Conservation (phyloP, 2,113 vertebrate genomes). For the Piprites chloris region DNA sequence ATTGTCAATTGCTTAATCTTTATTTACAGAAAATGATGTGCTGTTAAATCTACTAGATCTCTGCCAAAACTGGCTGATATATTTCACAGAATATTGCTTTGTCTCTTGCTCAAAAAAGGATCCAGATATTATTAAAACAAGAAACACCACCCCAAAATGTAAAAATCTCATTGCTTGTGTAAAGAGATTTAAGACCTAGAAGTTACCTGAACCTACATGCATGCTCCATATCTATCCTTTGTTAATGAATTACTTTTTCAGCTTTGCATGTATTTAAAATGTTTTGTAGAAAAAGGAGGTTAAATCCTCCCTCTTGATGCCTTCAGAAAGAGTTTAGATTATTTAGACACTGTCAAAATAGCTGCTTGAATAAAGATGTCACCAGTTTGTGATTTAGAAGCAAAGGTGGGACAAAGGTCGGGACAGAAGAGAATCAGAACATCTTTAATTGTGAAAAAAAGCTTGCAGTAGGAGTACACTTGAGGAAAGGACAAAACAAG, state of each 20-base stretch:
- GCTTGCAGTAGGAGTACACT: rapidly evolving
- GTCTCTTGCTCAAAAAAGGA: not conserved
- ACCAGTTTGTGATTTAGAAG: not conserved
- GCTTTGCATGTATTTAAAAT: not conserved
- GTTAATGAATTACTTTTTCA: not conserved
- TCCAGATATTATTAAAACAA: not conserved
- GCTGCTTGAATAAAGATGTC: not conserved
- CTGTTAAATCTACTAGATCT: not conserved
- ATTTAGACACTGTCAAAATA: not conserved
- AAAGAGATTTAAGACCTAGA: not conserved
- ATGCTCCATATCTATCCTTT: not conserved
- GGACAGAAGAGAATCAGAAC: not conserved
- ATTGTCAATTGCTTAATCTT: not conserved
- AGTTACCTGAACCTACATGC: not conserved
- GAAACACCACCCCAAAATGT: not conserved
- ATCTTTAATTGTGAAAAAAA: not conserved
- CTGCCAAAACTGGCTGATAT: not conserved
- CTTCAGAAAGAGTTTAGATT: not conserved
- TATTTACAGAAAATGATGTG: not conserved
- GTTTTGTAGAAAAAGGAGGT: not conserved
- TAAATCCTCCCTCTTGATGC: not conserved
- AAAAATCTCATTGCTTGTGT: not conserved
- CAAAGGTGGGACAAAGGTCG: not conserved
- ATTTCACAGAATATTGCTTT: not conserved
- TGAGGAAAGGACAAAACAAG: not conserved